Evolutionary conservation across 2,888 invertebrate genomes (phyloP).

Genomic region (Athalia circularis): DNA sequence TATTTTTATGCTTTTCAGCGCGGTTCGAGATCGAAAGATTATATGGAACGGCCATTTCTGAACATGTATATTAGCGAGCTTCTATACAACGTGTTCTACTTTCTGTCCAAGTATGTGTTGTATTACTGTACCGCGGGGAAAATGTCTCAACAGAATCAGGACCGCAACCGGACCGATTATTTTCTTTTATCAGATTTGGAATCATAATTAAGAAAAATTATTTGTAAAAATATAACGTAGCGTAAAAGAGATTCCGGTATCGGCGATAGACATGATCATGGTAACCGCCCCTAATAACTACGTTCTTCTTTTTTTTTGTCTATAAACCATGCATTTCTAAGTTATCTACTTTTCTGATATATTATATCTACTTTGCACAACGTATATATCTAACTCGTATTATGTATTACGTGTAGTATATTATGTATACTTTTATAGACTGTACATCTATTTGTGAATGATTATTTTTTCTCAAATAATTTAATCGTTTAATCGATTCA

Average conservation of each 20-base stretch:
- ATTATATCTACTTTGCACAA: conserved; percentile 28
- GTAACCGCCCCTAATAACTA: background rate
- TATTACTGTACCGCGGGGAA: too few species aligned
- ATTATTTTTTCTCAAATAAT: too few species aligned
- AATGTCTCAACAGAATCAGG: too few species aligned
- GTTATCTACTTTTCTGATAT: conserved; percentile 3
- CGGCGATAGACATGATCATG: too few species aligned
- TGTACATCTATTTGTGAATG: too few species aligned
- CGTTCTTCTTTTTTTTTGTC: background rate
- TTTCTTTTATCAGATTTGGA: too few species aligned
- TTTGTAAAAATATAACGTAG: too few species aligned
- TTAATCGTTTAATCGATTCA: background rate
- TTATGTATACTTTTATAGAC: too few species aligned
- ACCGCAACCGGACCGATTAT: too few species aligned
- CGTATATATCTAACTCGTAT: conserved; percentile 11
- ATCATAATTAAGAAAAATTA: too few species aligned
- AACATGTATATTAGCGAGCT: background rate
- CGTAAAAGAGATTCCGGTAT: too few species aligned
- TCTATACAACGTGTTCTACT: background rate
- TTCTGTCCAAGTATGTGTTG: background rate
- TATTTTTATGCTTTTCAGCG: conserved; percentile 38
- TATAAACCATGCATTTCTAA: conserved; percentile 33
- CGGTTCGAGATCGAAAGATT: conserved; percentile 18
- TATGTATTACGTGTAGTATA: background rate
- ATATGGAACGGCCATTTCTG: background rate